phyloP scores from a whole-genome alignment of 2,888 invertebrate species.

The Eubasilissa splendida region DNA sequence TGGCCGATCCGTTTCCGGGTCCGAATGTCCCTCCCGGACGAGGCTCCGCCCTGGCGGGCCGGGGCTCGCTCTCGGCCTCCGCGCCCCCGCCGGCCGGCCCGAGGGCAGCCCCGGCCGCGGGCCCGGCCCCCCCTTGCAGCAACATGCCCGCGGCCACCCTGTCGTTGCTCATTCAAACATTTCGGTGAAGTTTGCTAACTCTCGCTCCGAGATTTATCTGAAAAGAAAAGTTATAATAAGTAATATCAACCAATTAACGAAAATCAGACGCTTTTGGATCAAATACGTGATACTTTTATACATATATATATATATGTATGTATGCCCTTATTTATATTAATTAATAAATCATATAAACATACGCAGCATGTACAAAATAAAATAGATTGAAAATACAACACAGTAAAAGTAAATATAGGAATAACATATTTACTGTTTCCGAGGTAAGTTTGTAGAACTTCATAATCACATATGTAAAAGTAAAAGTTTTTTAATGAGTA shows the following conservation, averaged over 20 bases:
- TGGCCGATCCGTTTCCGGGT: constrained; percentile 3
- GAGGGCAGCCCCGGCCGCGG: constrained; percentile 20
- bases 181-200: not conserved
- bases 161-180: constrained; percentile 40
- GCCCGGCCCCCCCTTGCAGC: constrained; percentile 38
- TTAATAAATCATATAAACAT: too few species aligned
- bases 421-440: too few species aligned
- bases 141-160: constrained; percentile 46
- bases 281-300: not conserved
- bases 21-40: not conserved
- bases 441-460: not conserved
- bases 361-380: too few species aligned
- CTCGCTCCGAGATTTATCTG: constrained; percentile 8
- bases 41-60: not conserved
- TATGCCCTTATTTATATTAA: too few species aligned
- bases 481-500: not conserved
- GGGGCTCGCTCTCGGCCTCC: not conserved
- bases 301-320: too few species aligned
- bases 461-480: not conserved
- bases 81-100: not conserved
- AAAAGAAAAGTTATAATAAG: not conserved
- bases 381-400: too few species aligned
- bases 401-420: too few species aligned
- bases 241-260: not conserved
- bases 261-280: not conserved